These are phyloP conservation scores for Thymallus thymallus DNA, from an alignment of 2,113 vertebrate genomes.

Conservation along the genomic window DNA sequence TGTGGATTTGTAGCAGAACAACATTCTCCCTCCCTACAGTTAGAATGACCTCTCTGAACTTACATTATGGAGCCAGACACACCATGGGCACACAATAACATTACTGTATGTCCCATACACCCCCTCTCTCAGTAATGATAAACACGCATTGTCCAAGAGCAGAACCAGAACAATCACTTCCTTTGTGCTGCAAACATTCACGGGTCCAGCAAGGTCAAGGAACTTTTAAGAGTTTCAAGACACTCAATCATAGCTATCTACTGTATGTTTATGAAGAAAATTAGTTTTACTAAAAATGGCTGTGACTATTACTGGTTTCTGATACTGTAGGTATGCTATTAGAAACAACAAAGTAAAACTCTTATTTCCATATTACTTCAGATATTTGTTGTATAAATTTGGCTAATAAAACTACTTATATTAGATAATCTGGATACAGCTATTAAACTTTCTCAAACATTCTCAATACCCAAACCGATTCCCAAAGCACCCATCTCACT, in stretches of 20 bases:
- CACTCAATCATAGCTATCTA: neutral
- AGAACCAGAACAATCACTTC: slow-evolving; percentile 47
- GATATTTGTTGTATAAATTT: too few relatives aligned
- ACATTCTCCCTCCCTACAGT: neutral
- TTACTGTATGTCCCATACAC: slow-evolving; percentile 2
- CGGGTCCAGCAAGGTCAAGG: slow-evolving; percentile 50
- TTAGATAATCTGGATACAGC: too few relatives aligned
- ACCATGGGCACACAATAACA: neutral
- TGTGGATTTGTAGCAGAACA: neutral
- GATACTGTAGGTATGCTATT: too few relatives aligned
- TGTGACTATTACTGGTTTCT: neutral
- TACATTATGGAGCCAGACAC: neutral
- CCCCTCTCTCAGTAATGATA: slow-evolving; percentile 39
- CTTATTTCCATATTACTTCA: too few relatives aligned
- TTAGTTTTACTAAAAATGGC: neutral
- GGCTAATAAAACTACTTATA: too few relatives aligned
- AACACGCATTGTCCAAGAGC: slow-evolving; percentile 54
- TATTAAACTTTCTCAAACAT: too few relatives aligned
- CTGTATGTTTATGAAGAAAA: neutral
- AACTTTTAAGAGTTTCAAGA: slow-evolving; percentile 22
- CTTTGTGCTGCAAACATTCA: slow-evolving; percentile 44
- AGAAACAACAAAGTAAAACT: too few relatives aligned
- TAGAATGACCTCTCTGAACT: neutral
- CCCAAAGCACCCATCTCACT: too few relatives aligned
- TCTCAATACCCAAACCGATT: too few relatives aligned